A percentile compares a stretch with the other conserved stretches of the same genome.
Evolutionary conservation across 2,113 vertebrate species (phyloP).

Genomic region (Arothron firmamentum): DNA sequence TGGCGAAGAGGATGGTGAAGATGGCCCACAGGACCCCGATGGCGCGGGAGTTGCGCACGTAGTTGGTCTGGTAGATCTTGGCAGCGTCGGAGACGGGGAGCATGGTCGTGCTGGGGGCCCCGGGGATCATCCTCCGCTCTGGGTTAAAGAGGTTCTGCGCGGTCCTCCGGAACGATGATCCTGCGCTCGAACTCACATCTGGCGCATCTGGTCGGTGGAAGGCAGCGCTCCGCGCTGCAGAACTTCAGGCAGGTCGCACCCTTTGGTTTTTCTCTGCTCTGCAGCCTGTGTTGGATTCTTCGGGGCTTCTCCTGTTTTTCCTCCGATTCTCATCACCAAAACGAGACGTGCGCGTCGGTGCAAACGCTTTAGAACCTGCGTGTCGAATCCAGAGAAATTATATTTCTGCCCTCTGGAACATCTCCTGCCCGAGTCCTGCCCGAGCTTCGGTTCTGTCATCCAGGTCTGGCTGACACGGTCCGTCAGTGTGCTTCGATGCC

Average conservation of each 20-base stretch:
- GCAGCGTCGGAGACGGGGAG: slow-evolving; percentile 94
- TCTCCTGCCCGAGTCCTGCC: neutral
- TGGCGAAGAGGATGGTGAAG: slow-evolving; percentile 98
- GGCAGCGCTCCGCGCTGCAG: neutral
- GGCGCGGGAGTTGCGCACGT: slow-evolving; percentile 96
- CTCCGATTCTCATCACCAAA: slow-evolving; percentile 29
- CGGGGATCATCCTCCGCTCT: slow-evolving; percentile 70
- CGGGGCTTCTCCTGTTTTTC: neutral
- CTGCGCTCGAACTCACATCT: slow-evolving; percentile 30
- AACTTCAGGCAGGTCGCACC: slow-evolving; percentile 31
- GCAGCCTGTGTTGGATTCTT: no score
- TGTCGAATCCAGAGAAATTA: neutral
- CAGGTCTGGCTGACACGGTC: slow-evolving; percentile 18
- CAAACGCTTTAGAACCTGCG: slow-evolving; percentile 2
- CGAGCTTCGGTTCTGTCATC: slow-evolving; percentile 11
- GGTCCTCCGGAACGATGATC: slow-evolving; percentile 19
- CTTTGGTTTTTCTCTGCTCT: neutral
- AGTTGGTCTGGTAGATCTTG: slow-evolving; percentile 98
- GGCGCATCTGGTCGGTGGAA: slow-evolving; percentile 17
- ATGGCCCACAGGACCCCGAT: slow-evolving; percentile 99
- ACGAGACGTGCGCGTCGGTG: slow-evolving; percentile 11
- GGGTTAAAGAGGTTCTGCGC: slow-evolving; percentile 5
- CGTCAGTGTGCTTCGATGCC: slow-evolving; percentile 29
- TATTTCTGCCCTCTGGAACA: neutral
- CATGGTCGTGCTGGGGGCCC: slow-evolving; percentile 77